Base-by-base conservation (phyloP, 2,888 invertebrate species). In the Geotrupes spiniger region DNA sequence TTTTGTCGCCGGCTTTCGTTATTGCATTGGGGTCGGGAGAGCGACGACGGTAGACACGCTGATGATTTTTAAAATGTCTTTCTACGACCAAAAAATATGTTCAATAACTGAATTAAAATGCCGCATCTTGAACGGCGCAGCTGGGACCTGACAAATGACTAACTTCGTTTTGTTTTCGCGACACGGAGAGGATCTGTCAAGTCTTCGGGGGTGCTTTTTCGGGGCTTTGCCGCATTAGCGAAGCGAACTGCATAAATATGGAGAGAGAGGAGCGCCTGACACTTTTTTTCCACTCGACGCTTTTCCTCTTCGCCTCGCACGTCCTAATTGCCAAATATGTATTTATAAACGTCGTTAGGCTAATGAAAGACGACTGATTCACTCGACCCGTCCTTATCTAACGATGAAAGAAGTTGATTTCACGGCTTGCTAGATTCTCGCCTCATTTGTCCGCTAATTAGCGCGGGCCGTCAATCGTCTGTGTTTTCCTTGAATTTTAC, bases 81-180 rank as follows among this genome's bases (percentile, higher is more conserved):
- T 64, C 61, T 56, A 59, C 66, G 64, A 62, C 67, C 68, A 69
- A 72, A 71, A 72, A 72, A 72, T 71, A 68, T 72, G 72, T 68
- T 71, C 70, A 69, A 71, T 72, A 73, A 73, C 69, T 70, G 71
- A 72, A 73, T 73, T 73, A 73, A 72, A 73, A 71, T 69, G 69
- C 61, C 61, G 61, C 61, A 55, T 57, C 63, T 61, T 57, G 58
- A 56, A 52, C 43, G 54, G 46, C 53, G 53, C 62, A 61, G 60
- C 60, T 62, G 63, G 52, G 63, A 45, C 58, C 54, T 71, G 71
- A 73, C 72, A 73, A 73, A 73, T 72, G 71, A 71, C 71, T 71
- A 70, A 72, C 70, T 71, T 64, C 64, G 68, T 71, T 65, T 69
- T 64, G 62, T 63, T 63, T 63, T 62, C 58, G 54, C 62, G 58